Conservation (phyloP, 2,113 vertebrate genomes). For the Brachyistius frenatus region DNA sequence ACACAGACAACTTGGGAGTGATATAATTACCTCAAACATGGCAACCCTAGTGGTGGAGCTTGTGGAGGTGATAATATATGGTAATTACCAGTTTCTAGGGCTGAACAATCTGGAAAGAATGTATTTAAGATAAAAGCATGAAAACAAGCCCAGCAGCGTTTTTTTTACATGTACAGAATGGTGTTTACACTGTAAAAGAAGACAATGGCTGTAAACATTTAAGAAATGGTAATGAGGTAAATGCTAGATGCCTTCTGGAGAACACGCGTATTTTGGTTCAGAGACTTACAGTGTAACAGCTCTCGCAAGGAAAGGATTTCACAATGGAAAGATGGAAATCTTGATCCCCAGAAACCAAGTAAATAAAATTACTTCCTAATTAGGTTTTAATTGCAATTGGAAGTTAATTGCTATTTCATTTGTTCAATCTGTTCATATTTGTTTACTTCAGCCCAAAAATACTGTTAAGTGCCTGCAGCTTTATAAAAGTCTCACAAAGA, state of each 20-base stretch:
- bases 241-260: conserved; percentile 64
- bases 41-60: conserved; percentile 68
- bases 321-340: conserved; percentile 54
- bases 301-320: conserved; percentile 35
- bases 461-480: conserved; percentile 1
- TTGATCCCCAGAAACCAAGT: conserved; percentile 50
- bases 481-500: conserved; percentile 21
- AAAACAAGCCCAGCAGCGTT: conserved; percentile 77
- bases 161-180: conserved; percentile 54
- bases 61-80: conserved; percentile 83
- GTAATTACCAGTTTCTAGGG: conserved; percentile 80
- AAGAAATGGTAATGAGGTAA: conserved; percentile 76
- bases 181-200: conserved; percentile 65
- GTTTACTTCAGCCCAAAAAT: conserved; percentile 29
- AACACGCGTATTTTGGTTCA: conserved; percentile 61
- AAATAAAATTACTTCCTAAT: conserved; percentile 44
- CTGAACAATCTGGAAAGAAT: conserved; percentile 78
- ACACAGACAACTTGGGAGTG: conserved; percentile 80
- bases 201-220: conserved; percentile 76
- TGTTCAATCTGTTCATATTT: conserved; percentile 23
- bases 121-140: conserved; percentile 82
- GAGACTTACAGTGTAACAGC: conserved; percentile 21
- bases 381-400: conserved; percentile 38
- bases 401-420: conserved; percentile 32
- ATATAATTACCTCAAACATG: conserved; percentile 84